phyloP scores from a whole-genome alignment of 2,797 vertebrate species.

The Oophaga sylvatica region DNA sequence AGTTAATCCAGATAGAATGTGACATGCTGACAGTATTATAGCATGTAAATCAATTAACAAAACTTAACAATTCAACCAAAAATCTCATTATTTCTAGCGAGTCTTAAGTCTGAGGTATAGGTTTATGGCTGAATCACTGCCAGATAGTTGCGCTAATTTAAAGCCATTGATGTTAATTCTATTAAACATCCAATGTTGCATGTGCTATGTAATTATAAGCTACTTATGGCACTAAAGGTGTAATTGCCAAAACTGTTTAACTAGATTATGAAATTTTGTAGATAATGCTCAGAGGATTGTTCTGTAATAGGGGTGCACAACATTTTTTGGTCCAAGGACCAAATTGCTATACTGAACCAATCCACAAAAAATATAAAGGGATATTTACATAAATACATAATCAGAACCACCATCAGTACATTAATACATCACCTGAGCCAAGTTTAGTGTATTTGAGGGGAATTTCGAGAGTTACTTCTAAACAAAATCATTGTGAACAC shows the following conservation, averaged over 20 bases:
- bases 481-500: too few relatives aligned
- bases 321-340: too few relatives aligned
- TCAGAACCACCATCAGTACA: too few relatives aligned
- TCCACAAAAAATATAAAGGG: too few relatives aligned
- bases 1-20: slow-evolving; percentile 49
- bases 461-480: too few relatives aligned
- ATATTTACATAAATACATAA: too few relatives aligned
- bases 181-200: background rate
- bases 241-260: background rate
- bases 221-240: background rate
- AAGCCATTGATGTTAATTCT: slow-evolving; percentile 21
- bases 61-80: slow-evolving; percentile 6
- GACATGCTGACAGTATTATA: slow-evolving; percentile 36
- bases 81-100: slow-evolving; percentile 22
- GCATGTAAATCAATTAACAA: slow-evolving; percentile 44
- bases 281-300: background rate
- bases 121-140: background rate
- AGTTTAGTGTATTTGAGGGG: too few relatives aligned
- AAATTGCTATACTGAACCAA: too few relatives aligned
- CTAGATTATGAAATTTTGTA: background rate
- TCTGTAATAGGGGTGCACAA: too few relatives aligned
- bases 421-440: too few relatives aligned
- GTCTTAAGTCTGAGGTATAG: slow-evolving; percentile 4
- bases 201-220: slow-evolving; percentile 21
- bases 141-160: slow-evolving; percentile 3